phyloP scores from a whole-genome alignment of 2,888 invertebrate species.

The Notodonta ziczac region DNA sequence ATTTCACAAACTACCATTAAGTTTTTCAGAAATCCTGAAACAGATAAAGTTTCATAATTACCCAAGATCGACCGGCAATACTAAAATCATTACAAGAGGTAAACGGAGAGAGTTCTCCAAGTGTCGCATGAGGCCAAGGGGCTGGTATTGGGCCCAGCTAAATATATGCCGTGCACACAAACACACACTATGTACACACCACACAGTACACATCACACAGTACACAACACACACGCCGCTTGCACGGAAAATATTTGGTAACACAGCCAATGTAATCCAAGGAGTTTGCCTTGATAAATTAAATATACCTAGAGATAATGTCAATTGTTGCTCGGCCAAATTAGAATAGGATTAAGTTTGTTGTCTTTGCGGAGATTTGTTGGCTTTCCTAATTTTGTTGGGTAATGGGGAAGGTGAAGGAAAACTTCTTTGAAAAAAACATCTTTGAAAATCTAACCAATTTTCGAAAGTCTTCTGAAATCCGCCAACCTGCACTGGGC shows the following conservation, averaged over 20 bases:
- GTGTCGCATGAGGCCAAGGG: constrained; percentile 49
- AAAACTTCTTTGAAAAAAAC: no score
- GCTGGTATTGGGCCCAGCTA: constrained; percentile 67
- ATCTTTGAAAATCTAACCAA: no score
- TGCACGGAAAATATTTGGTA: constrained; percentile 82
- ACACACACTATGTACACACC: constrained; percentile 69
- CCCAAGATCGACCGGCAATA: not conserved
- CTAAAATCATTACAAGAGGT: constrained; percentile 12
- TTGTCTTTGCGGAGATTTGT: constrained; percentile 17
- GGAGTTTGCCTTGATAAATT: constrained; percentile 78
- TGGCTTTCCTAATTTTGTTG: not conserved
- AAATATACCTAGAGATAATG: constrained; percentile 61
- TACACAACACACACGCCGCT: constrained; percentile 68
- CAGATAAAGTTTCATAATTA: not conserved
- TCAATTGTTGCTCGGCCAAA: constrained; percentile 45
- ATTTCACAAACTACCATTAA: no score
- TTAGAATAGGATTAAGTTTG: constrained; percentile 31
- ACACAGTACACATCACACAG: constrained; percentile 67
- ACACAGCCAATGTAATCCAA: constrained; percentile 75
- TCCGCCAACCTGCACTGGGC: no score
- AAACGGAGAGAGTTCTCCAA: constrained; percentile 33
- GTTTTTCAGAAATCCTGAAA: not conserved
- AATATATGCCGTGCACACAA: constrained; percentile 74
- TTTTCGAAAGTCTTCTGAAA: no score
- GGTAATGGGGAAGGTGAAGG: no score